phyloP scores from a whole-genome alignment of 1,140 invertebrate species.

The Bombus ignitus region DNA sequence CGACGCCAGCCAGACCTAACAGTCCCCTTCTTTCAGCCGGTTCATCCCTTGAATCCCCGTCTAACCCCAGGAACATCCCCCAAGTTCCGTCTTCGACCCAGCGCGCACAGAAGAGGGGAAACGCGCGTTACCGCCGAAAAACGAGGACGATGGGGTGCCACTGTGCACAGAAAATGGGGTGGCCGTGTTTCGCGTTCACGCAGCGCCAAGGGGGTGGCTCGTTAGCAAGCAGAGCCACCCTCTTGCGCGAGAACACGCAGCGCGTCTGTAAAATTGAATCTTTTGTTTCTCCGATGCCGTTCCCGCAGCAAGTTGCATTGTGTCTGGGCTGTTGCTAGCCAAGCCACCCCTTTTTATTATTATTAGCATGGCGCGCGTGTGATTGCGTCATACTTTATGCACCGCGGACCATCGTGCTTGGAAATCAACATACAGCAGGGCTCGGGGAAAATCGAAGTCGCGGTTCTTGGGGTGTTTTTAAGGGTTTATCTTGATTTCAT shows the following conservation, averaged over 20 bases:
- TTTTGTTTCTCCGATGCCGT: slow-evolving; percentile 28
- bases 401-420: not conserved
- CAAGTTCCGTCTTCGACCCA: not conserved
- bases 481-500: not conserved
- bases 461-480: not conserved
- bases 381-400: slow-evolving; percentile 27
- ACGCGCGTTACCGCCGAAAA: slow-evolving; percentile 22
- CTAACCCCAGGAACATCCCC: not conserved
- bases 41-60: not conserved
- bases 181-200: slow-evolving; percentile 22
- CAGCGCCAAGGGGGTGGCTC: slow-evolving; percentile 42
- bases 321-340: not conserved
- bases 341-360: not conserved
- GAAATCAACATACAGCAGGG: not conserved
- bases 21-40: not conserved
- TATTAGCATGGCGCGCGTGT: slow-evolving; percentile 15
- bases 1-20: not conserved
- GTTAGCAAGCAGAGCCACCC: slow-evolving; percentile 44
- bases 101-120: not conserved
- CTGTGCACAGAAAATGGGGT: not conserved
- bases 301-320: slow-evolving; percentile 33
- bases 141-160: not conserved
- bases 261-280: slow-evolving; percentile 47
- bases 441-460: not conserved
- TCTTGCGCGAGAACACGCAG: not conserved